These are phyloP conservation scores for Chrysolina oricalcia DNA, from an alignment of 2,888 invertebrate species.

Conservation along the genomic window DNA sequence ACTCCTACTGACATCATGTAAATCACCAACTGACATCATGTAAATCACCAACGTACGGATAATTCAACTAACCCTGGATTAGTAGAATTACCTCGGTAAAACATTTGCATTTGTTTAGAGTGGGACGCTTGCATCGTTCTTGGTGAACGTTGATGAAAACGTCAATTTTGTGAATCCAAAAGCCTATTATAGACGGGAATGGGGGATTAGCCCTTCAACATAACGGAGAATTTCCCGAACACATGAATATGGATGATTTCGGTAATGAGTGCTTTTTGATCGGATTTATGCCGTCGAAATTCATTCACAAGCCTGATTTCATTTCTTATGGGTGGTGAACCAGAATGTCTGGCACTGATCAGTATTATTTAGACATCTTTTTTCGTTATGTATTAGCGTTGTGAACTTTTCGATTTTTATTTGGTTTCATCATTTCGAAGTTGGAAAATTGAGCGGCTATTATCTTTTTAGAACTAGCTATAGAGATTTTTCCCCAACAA, in stretches of 20 bases:
- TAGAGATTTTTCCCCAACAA: no score
- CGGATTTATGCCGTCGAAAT: not conserved
- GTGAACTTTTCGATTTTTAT: no score
- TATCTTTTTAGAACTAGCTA: no score
- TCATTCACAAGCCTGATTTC: not conserved
- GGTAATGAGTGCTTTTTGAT: slow-evolving; percentile 19
- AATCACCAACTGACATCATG: slow-evolving; percentile 22
- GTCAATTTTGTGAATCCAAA: not conserved
- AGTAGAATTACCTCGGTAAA: slow-evolving; percentile 19
- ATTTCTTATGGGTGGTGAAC: no score
- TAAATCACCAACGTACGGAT: slow-evolving; percentile 20
- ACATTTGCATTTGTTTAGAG: slow-evolving; percentile 30
- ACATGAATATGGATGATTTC: not conserved
- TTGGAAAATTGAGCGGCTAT: no score
- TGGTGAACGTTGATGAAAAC: slow-evolving; percentile 6
- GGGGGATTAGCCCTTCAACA: not conserved
- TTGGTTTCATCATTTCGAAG: no score
- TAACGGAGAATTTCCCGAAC: not conserved
- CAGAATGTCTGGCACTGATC: no score
- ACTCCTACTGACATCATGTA: slow-evolving; percentile 23
- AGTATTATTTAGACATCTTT: no score
- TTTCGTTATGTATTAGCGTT: no score
- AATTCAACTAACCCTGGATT: slow-evolving; percentile 24
- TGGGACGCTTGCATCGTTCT: not conserved
- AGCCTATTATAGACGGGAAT: not conserved